phyloP scores from a whole-genome alignment of 2,113 vertebrate genomes.

The Xenopus tropicalis region DNA sequence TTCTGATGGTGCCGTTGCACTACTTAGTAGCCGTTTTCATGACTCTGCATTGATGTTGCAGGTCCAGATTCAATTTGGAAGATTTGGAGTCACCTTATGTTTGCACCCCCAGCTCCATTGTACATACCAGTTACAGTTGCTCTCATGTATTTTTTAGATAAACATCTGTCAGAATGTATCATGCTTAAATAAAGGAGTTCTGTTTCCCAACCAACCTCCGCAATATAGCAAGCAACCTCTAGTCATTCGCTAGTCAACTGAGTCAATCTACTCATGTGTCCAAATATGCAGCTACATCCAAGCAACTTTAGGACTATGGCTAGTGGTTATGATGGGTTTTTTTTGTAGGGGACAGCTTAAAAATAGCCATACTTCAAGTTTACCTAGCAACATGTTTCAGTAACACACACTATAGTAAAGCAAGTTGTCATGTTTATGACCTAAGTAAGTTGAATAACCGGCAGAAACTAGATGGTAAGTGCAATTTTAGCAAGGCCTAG shows the following conservation, averaged over 20 bases:
- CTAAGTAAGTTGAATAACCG: constrained; percentile 58
- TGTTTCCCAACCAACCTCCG: constrained; percentile 56
- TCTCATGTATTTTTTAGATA: constrained; percentile 57
- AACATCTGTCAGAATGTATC: constrained; percentile 16
- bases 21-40: constrained; percentile 73
- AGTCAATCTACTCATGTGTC: constrained; percentile 58
- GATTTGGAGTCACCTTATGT: constrained; percentile 58
- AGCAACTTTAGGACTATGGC: constrained; percentile 53
- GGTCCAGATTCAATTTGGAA: constrained; percentile 61
- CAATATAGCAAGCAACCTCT: constrained; percentile 52
- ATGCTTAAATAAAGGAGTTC: constrained; percentile 15
- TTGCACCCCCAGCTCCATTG: constrained; percentile 70
- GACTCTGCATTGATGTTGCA: constrained; percentile 69
- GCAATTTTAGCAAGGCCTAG: constrained; percentile 65
- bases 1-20: constrained; percentile 91
- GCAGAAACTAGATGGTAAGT: constrained; percentile 59
- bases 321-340: constrained; percentile 64
- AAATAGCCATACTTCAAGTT: constrained; percentile 76
- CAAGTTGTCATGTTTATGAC: constrained; percentile 52
- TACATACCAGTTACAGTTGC: constrained; percentile 69
- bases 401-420: constrained; percentile 52
- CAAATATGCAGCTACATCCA: constrained; percentile 73
- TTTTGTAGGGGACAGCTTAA: constrained; percentile 66
- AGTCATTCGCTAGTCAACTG: constrained; percentile 50
- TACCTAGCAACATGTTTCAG: constrained; percentile 70